Percentiles rank a stretch among this genome's conserved stretches.
Conservation (phyloP, 2,797 vertebrate genomes). For the Manis javanica region DNA sequence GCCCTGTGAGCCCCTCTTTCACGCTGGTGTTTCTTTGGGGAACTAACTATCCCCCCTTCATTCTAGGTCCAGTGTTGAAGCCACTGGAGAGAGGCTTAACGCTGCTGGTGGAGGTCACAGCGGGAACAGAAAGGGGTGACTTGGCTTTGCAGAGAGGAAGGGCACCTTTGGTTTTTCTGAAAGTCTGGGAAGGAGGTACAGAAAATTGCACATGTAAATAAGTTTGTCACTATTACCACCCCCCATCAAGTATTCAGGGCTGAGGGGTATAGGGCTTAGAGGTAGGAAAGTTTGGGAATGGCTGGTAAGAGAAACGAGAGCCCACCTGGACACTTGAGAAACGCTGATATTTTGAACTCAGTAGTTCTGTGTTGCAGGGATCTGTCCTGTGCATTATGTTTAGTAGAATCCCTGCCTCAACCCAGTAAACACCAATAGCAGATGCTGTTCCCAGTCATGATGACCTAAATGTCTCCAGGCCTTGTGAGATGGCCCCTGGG, state of each 20-base stretch:
- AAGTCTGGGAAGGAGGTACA: conserved; percentile 30
- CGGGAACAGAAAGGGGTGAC: neutral
- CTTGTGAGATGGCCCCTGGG: neutral
- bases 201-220: neutral
- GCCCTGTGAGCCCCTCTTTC: too few species aligned
- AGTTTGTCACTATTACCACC: neutral
- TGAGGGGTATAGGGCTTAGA: neutral
- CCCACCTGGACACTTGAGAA: neutral
- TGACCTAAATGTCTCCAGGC: neutral
- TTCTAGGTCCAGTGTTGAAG: neutral
- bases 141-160: neutral
- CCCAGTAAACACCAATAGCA: neutral
- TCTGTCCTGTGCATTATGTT: neutral
- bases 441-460: neutral
- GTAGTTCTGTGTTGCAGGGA: neutral
- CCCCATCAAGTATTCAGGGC: neutral
- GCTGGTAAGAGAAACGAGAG: neutral
- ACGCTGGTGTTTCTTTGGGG: neutral
- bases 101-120: neutral
- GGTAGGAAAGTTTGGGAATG: neutral
- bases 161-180: neutral
- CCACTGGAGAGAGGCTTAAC: too few species aligned
- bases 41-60: accelerated
- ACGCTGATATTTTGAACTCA: neutral
- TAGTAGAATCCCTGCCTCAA: neutral